phyloP scores from a whole-genome alignment of 2,797 vertebrate genomes.

The Podarcis lilfordi region DNA sequence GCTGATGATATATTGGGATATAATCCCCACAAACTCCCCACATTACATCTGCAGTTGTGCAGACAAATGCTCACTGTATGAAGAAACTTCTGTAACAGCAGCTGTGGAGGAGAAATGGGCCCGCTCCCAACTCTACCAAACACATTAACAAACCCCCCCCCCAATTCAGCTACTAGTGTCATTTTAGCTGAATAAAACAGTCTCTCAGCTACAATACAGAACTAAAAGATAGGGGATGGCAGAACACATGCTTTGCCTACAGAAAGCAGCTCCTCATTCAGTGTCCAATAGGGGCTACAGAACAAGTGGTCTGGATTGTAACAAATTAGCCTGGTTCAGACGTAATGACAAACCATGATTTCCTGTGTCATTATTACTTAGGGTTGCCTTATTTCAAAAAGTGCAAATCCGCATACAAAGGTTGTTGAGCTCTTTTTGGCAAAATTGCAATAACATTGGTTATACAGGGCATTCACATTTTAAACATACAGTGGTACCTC shows the following conservation, averaged over 20 bases:
- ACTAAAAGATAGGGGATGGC: neutral
- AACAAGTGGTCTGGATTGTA: too few species aligned
- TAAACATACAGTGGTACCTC: too few species aligned
- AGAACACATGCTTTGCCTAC: neutral
- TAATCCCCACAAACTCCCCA: constrained; percentile 31
- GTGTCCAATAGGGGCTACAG: neutral
- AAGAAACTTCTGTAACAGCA: constrained; percentile 7
- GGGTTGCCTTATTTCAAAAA: too few species aligned
- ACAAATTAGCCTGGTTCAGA: too few species aligned
- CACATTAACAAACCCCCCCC: neutral
- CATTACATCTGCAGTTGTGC: constrained; percentile 14
- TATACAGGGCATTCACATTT: too few species aligned
- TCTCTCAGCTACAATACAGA: neutral
- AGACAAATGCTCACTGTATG: constrained; percentile 19
- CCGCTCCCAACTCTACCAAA: neutral
- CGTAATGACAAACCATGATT: too few species aligned
- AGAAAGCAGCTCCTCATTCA: neutral
- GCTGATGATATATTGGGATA: constrained; percentile 25
- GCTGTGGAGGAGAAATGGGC: constrained; percentile 3
- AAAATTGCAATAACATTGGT: too few species aligned
- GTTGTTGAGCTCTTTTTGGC: too few species aligned
- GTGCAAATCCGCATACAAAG: too few species aligned
- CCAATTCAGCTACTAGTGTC: neutral
- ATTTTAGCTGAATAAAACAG: neutral
- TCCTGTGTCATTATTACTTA: too few species aligned